Evolutionary conservation across 1,140 invertebrate genomes (phyloP), one percentile per base, ranked within the genome.

Genomic region (Eriocheir sinensis): DNA sequence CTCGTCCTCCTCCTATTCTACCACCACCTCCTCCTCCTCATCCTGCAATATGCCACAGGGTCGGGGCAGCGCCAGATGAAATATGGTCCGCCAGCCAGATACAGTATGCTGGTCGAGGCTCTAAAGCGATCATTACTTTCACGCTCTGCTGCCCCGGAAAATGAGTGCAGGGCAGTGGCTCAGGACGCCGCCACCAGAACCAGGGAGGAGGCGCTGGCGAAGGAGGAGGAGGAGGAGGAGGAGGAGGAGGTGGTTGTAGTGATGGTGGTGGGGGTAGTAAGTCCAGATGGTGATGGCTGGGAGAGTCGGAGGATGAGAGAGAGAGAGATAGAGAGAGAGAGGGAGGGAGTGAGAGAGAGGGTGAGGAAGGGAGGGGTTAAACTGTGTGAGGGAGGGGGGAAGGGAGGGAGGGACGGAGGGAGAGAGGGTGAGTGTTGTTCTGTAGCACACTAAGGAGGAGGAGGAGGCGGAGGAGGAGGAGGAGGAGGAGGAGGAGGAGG

Each of bases 121-220:
- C 89, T 94, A 94, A 94, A 94, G 83, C 89, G 88, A 94, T 94
- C 93, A 94, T 94, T 94, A 91, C 93, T 91, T 94, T 91, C 93
- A n/a, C 85, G 93, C 93, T 94, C 93, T 94, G 93, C 93, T 88
- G 88, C 93, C 86, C 93, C 89, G 93, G 93, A 94, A 94, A 94
- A 94, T 94, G 93, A 94, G 93, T 94, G 60, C 89, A 83, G 93
- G 89, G 89, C 89, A 72, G 93, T 60, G 30, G 44, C 41, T 30
- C 80, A 83, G 34, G 81, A 83, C n/a, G 72, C 34, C 34, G 91
- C 48, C 48, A 81, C 34, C 34, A 92, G 91, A 92, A 80, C 40
- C 86, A 89, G 86, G 38, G 38, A 89, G 86, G 86, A 89, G 44
- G 17, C 27, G 34, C 36, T 41, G 38, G 34, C 30, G 30, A 17